Evolutionary conservation across 2,888 invertebrate genomes (phyloP).

Genomic region (Cephus pulcher): DNA sequence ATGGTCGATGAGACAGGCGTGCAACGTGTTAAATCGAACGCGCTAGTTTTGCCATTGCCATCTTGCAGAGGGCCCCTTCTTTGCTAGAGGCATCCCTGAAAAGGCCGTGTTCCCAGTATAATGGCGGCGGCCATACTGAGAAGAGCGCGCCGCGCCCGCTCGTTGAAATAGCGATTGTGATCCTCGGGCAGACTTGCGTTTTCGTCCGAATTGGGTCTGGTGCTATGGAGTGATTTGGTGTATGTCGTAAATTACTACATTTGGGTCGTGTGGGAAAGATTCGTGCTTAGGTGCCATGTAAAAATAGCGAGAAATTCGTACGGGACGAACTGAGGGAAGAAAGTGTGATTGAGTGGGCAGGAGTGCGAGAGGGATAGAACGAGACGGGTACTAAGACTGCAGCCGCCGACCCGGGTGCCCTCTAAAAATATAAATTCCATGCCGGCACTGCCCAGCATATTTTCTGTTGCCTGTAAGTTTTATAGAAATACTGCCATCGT

Average conservation of each 20-base stretch:
- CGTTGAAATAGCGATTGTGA: conserved; percentile 23
- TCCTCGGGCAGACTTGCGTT: neutral
- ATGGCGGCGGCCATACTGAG: conserved; percentile 62
- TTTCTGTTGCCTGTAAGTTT: neutral
- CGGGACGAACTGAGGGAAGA: conserved; percentile 7
- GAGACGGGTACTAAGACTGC: conserved; percentile 8
- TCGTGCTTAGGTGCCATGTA: no score
- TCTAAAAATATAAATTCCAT: conserved; percentile 64
- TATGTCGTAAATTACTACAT: no score
- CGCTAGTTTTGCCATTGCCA: no score
- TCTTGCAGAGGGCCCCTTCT: no score
- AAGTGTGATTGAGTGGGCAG: no score
- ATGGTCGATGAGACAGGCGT: no score
- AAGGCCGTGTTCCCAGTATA: conserved; percentile 53
- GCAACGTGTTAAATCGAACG: no score
- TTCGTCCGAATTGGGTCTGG: no score
- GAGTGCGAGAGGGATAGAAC: no score
- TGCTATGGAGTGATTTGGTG: no score
- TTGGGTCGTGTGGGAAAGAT: no score
- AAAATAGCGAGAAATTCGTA: neutral
- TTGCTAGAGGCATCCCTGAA: conserved; percentile 45
- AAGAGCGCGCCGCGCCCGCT: conserved; percentile 61
- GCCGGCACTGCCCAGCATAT: conserved; percentile 51
- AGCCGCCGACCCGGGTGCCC: conserved; percentile 57
- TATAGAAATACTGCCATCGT: no score